A percentile compares a stretch with the other conserved stretches of the same genome.
Evolutionary conservation across 30 jellyfish, hydroid and myxozoan species (phyloP).

Genomic region (Sanderia malayensis): DNA sequence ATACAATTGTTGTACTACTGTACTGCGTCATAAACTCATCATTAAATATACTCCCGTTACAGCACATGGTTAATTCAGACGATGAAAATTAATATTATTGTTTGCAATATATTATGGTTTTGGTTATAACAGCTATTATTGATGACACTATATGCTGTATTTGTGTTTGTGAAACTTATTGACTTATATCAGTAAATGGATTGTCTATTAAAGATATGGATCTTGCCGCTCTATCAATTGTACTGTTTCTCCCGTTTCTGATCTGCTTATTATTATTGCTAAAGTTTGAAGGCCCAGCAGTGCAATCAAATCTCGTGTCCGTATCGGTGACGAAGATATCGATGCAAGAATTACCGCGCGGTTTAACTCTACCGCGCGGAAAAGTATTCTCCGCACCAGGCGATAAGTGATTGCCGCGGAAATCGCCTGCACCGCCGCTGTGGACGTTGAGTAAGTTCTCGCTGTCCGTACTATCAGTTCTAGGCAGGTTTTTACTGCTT

Average conservation of each 20-base stretch:
- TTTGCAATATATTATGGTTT: too few species aligned
- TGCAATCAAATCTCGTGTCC: conserved; percentile 14
- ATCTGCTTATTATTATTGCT: not conserved
- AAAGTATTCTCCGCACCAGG: not conserved
- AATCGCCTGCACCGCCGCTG: not conserved
- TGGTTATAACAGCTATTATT: too few species aligned
- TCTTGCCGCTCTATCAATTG: conserved; percentile 14
- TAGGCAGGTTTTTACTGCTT: conserved; percentile 33
- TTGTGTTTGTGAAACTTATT: too few species aligned
- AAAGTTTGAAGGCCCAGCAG: conserved; percentile 1
- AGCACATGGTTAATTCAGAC: too few species aligned
- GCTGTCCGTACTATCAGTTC: conserved; percentile 49
- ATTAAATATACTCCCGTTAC: too few species aligned
- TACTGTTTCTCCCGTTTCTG: conserved; percentile 32
- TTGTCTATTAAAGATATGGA: conserved; percentile 39
- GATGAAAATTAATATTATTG: too few species aligned
- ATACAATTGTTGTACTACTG: too few species aligned
- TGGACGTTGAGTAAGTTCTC: conserved; percentile 17
- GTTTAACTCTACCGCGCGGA: too few species aligned
- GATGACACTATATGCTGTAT: too few species aligned
- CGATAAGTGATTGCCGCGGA: too few species aligned
- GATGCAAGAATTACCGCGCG: conserved; percentile 44
- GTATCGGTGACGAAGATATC: conserved; percentile 49
- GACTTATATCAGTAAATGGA: conserved; percentile 2
- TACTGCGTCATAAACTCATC: too few species aligned